phyloP scores from a whole-genome alignment of 2,888 invertebrate species.

The Cacoxenus indagator region DNA sequence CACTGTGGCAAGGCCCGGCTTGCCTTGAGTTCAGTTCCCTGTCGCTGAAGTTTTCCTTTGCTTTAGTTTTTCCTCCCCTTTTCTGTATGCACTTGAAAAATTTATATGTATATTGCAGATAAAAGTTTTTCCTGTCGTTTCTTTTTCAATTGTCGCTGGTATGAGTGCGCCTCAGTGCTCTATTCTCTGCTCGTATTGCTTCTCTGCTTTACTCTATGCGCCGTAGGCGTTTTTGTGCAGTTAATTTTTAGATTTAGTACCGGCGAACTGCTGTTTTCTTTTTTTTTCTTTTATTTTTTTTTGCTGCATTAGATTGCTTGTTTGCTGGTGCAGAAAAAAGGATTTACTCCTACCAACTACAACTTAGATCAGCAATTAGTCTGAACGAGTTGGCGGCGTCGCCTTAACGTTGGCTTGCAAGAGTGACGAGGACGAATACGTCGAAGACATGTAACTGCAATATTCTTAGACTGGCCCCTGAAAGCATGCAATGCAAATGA shows the following conservation, averaged over 20 bases:
- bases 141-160: background rate
- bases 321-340: too few species aligned
- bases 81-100: conserved; percentile 25
- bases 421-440: background rate
- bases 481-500: background rate
- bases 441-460: conserved; percentile 1
- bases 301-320: background rate
- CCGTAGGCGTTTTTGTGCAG: conserved; percentile 20
- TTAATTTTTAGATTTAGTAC: conserved; percentile 21
- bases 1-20: too few species aligned
- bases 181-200: too few species aligned
- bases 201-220: background rate
- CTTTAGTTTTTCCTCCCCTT: background rate
- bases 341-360: too few species aligned
- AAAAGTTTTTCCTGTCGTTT: conserved; percentile 5
- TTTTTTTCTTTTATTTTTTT: background rate
- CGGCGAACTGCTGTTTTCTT: background rate
- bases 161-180: too few species aligned
- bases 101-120: conserved; percentile 24
- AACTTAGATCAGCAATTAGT: conserved; percentile 19
- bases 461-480: background rate
- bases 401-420: background rate
- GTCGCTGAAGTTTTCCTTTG: background rate
- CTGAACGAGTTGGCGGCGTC: conserved; percentile 18
- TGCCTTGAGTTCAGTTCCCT: background rate